Base-by-base conservation (phyloP, 2,113 vertebrate species). In the Platysternon megacephalum region DNA sequence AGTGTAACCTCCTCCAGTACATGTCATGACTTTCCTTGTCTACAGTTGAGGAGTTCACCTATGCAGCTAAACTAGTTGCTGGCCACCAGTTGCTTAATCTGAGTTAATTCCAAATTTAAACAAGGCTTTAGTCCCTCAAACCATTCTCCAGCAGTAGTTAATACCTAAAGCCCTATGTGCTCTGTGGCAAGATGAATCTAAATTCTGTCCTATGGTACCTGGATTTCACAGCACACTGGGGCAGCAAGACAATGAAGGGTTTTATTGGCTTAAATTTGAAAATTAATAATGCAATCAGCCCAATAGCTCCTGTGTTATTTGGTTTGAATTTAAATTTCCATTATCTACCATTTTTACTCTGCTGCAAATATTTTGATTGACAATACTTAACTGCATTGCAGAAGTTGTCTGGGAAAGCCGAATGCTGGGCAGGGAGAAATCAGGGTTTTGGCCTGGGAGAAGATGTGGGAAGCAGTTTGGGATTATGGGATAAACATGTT, bases 291-390 rank as follows among this genome's bases (percentile, higher is more conserved):
- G 42, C 42, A 78, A 29, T 78, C 42, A 78, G 42, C 42, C 24
- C n/a, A 39, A 44, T 44, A 76, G 21, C 22, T 44, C 74, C 42
- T 29, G 12, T 14, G 3, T 26, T 76, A 11, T 19, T 52, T 86
- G 26, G 2, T 46, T 83, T 82, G 76, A 86, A 95, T 91, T 85
- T 74, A 93, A 92, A 21, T 52, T 95, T 93, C 19, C 6, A 81
- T 78, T 28, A 83, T 21, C 56, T 96, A 46, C 78, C 19, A 24
- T 86, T 88, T 93, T 79, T 32, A 56, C 29, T 85, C 10, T 56
- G 17, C 74, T 93, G 49, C 21, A 26, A 28, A 29, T 85, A 42
- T n/a, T 95, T 92, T 86, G 87, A 82, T 85, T 85, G 51, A 83
- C 87, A 61, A 79, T 51, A 79, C 12, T 22, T 91, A 91, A 55